Percentiles rank a stretch among this genome's conserved stretches.
Evolutionary conservation across 2,797 vertebrate species (phyloP).

Genomic region (Remorina albescens): DNA sequence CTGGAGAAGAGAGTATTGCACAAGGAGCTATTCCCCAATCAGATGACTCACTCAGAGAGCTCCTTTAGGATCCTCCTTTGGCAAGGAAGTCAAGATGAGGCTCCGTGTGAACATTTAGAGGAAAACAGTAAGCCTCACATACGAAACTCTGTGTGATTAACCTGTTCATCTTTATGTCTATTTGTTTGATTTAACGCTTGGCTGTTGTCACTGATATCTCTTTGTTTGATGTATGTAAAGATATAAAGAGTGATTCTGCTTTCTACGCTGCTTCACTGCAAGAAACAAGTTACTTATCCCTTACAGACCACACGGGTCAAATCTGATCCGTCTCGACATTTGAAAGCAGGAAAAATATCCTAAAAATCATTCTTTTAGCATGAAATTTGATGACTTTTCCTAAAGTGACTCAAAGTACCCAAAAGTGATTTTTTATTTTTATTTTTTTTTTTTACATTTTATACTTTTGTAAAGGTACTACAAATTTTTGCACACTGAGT

Average conservation of each 20-base stretch:
- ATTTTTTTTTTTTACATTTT: no score
- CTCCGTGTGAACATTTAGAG: neutral
- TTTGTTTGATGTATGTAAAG: neutral
- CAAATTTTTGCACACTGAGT: no score
- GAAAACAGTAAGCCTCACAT: neutral
- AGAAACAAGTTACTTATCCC: neutral
- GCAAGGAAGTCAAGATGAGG: conserved; percentile 13
- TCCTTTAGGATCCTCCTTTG: conserved; percentile 19
- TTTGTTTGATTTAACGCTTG: neutral
- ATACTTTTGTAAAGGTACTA: no score
- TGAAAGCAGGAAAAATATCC: no score
- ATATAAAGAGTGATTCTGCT: neutral
- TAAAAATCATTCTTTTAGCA: no score
- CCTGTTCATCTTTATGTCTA: conserved; percentile 9
- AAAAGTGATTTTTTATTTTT: no score
- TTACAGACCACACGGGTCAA: no score
- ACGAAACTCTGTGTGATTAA: neutral
- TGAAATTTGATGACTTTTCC: no score
- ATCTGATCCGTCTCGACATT: no score
- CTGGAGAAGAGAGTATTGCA: conserved; percentile 34
- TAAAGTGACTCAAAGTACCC: no score
- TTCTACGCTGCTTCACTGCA: neutral
- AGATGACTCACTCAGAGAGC: conserved; percentile 58
- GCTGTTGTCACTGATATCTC: neutral
- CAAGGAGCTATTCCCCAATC: conserved; percentile 49